Evolutionary conservation across 2,888 invertebrate genomes (phyloP).

Genomic region (Nomada goodeniana): DNA sequence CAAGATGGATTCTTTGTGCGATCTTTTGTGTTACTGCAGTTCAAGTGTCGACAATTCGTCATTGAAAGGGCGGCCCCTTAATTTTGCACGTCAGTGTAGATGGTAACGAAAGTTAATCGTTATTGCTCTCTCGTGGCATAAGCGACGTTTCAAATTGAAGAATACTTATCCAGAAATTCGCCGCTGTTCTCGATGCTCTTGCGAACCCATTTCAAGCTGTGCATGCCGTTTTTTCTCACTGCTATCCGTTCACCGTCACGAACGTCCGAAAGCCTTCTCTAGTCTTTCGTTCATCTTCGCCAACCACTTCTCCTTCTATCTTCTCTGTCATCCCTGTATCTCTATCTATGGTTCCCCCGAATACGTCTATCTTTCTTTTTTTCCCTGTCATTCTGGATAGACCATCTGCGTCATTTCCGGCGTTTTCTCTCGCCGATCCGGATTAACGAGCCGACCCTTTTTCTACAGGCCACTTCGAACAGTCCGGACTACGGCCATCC

Average conservation of each 20-base stretch:
- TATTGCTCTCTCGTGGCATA: too few relatives aligned
- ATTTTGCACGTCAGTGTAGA: too few relatives aligned
- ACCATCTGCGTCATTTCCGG: slow-evolving; percentile 37
- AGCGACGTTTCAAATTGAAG: too few relatives aligned
- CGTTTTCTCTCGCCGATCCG: slow-evolving; percentile 67
- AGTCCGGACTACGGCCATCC: slow-evolving; percentile 61
- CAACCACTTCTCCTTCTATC: background rate
- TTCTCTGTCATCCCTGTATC: slow-evolving; percentile 11
- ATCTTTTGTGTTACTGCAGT: too few relatives aligned
- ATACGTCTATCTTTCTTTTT: background rate
- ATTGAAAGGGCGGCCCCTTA: too few relatives aligned
- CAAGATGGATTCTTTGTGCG: too few relatives aligned
- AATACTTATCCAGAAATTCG: too few relatives aligned
- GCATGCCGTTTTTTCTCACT: slow-evolving; percentile 30
- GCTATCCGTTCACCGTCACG: slow-evolving; percentile 54
- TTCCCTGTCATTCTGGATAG: background rate
- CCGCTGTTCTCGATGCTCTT: background rate
- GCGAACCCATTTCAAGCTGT: background rate
- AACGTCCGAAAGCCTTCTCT: slow-evolving; percentile 63
- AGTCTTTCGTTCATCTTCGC: slow-evolving; percentile 19
- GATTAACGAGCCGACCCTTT: slow-evolving; percentile 73
- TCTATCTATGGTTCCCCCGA: background rate
- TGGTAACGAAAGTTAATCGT: too few relatives aligned
- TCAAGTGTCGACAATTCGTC: too few relatives aligned
- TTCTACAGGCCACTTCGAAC: slow-evolving; percentile 61